Conservation (phyloP, 1,140 invertebrate genomes). For the Acyrthosiphon pisum region DNA sequence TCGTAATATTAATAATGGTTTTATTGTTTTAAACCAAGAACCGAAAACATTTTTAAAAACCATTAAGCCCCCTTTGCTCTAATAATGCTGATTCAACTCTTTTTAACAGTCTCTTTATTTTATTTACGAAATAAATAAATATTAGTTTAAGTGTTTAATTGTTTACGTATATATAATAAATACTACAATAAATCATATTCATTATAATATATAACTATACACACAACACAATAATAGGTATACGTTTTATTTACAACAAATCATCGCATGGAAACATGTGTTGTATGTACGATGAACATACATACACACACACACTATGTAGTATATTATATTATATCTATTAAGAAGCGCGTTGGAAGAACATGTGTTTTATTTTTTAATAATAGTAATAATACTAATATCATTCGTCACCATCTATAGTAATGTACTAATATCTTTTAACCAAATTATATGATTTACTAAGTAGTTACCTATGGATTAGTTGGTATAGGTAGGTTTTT, state of each 20-base stretch:
- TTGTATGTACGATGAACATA: too few species aligned
- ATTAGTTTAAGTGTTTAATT: background rate
- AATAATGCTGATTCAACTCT: background rate
- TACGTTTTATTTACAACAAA: background rate
- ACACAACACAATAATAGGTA: background rate
- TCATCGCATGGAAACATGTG: background rate
- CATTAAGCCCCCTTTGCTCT: background rate
- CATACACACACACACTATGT: background rate
- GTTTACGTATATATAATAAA: background rate
- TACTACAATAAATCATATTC: background rate
- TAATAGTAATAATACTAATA: background rate
- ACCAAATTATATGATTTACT: background rate
- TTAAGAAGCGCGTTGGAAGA: background rate
- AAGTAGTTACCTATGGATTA: too few species aligned
- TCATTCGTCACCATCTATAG: background rate
- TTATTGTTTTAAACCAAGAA: slow-evolving; percentile 21
- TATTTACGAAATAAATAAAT: background rate
- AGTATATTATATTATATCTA: background rate
- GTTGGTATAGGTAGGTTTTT: too few species aligned
- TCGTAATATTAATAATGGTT: slow-evolving; percentile 15
- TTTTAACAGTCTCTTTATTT: background rate
- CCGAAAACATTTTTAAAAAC: background rate
- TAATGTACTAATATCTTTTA: background rate
- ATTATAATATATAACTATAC: background rate
- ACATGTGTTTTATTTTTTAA: background rate